These are phyloP conservation scores for Harpalus rubripes DNA, from an alignment of 2,888 invertebrate species.

Conservation along the genomic window DNA sequence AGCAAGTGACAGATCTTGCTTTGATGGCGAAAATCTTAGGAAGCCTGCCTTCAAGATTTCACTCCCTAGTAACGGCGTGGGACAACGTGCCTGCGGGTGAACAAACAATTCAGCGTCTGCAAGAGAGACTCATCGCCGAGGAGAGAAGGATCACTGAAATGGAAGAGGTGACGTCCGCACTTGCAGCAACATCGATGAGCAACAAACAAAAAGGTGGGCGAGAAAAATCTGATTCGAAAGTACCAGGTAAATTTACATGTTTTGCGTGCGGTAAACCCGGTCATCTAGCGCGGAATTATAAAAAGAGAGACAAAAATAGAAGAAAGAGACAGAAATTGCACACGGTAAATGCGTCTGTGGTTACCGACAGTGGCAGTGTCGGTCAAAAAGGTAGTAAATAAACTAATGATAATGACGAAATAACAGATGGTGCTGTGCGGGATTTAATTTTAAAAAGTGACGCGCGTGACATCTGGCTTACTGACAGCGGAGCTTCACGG, in stretches of 20 bases:
- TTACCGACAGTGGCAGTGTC: no score
- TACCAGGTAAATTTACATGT: conserved; percentile 64
- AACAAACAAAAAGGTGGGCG: conserved; percentile 53
- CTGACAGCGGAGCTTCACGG: conserved; percentile 70
- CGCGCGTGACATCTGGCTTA: conserved; percentile 68
- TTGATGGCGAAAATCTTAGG: conserved; percentile 71
- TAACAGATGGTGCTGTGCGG: no score
- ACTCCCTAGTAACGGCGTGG: conserved; percentile 69
- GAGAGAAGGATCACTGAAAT: conserved; percentile 35
- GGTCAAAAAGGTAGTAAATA: no score
- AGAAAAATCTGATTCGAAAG: conserved; percentile 43
- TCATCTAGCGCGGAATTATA: not conserved
- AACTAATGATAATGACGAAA: no score
- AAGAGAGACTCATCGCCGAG: not conserved
- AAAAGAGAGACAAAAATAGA: no score
- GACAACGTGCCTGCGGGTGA: not conserved
- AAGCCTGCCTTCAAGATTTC: conserved; percentile 69
- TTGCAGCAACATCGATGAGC: conserved; percentile 69
- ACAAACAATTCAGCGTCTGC: not conserved
- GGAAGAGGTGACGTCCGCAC: conserved; percentile 68
- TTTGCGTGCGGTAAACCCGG: conserved; percentile 66
- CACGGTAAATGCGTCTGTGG: no score
- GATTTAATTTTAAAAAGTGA: no score
- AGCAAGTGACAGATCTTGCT: conserved; percentile 69
- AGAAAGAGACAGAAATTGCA: no score